Evolutionary conservation across 2,888 invertebrate species (phyloP).

Genomic region (Brachypalpus laphriformis): DNA sequence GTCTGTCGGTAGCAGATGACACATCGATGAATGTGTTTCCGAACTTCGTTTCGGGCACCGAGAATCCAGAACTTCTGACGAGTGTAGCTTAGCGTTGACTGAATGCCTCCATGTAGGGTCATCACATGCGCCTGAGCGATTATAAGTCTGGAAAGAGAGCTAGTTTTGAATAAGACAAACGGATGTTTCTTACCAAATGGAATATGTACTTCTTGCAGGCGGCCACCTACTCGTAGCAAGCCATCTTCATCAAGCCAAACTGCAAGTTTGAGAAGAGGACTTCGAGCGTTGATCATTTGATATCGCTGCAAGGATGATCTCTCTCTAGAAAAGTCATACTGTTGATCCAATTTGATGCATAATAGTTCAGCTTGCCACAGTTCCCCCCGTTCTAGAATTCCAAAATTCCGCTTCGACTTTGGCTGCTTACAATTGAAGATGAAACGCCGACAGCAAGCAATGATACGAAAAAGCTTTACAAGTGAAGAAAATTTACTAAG

Average conservation of each 20-base stretch:
- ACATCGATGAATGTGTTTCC: constrained; percentile 2
- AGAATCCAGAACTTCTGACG: constrained; percentile 1
- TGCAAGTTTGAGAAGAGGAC: not conserved
- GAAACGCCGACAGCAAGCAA: not conserved
- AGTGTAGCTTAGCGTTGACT: not conserved
- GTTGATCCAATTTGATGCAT: constrained; percentile 3
- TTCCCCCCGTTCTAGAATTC: not conserved
- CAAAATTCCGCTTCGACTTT: not conserved
- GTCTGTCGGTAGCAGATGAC: constrained; percentile 1
- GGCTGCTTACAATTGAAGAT: not conserved
- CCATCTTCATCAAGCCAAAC: constrained; percentile 9
- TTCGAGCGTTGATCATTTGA: not conserved
- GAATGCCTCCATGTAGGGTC: too few relatives aligned
- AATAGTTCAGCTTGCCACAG: not conserved
- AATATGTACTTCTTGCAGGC: constrained; percentile 1
- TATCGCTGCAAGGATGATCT: not conserved
- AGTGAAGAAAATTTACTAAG: not conserved
- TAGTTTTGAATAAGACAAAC: too few relatives aligned
- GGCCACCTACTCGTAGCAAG: constrained; percentile 9
- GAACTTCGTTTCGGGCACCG: constrained; percentile 3
- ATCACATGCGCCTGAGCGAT: not conserved
- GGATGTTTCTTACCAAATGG: constrained; percentile 14
- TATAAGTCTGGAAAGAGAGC: not conserved
- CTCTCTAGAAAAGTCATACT: not conserved
- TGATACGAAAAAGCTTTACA: not conserved